These are phyloP conservation scores for Nemoura dubitans DNA, from an alignment of 2,888 invertebrate species.

Conservation along the genomic window DNA sequence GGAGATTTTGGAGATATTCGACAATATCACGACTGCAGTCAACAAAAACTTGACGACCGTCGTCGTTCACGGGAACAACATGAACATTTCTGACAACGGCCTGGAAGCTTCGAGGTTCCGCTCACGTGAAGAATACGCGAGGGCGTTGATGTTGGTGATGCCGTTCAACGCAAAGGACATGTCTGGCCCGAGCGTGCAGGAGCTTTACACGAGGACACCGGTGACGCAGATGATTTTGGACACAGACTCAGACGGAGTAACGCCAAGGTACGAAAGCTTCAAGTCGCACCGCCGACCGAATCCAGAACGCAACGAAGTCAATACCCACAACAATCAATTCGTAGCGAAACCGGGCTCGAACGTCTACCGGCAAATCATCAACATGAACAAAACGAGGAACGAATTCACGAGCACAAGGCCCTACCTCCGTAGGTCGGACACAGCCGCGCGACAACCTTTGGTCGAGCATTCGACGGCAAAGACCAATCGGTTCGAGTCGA, in stretches of 20 bases:
- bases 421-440: background rate
- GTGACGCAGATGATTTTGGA: conserved; percentile 56
- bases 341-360: background rate
- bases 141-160: conserved; percentile 72
- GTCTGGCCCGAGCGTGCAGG: conserved; percentile 65
- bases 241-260: conserved; percentile 18
- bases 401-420: background rate
- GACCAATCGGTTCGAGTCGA: background rate
- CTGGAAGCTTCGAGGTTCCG: conserved; percentile 46
- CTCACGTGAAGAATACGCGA: conserved; percentile 60
- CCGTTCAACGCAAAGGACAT: conserved; percentile 70
- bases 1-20: conserved; percentile 72
- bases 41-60: background rate
- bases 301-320: background rate
- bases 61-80: background rate
- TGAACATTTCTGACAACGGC: background rate
- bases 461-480: background rate
- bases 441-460: background rate
- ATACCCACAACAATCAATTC: background rate
- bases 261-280: background rate
- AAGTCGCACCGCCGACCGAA: background rate
- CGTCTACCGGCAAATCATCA: background rate
- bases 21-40: conserved; percentile 66
- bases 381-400: conserved; percentile 33
- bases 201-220: conserved; percentile 73